Conservation (phyloP, 2,888 invertebrate species). For the Graphium colonna region DNA sequence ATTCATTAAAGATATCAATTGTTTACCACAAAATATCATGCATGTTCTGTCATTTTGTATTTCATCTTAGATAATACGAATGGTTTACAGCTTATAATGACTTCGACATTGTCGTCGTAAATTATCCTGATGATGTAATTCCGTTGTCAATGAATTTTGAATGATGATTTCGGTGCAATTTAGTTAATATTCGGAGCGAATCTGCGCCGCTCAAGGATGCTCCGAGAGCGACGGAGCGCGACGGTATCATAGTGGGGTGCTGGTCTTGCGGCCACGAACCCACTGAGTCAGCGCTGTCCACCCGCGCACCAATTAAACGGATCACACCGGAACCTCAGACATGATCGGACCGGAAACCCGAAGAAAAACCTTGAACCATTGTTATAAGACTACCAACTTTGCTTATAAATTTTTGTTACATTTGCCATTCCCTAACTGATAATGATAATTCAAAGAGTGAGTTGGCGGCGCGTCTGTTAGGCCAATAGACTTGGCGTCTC, state of each 20-base stretch:
- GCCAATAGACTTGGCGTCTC: no score
- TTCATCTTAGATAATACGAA: no score
- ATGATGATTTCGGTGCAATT: slow-evolving; percentile 8
- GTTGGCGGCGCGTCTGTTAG: no score
- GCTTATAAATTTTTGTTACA: slow-evolving; percentile 9
- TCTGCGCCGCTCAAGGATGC: slow-evolving; percentile 55
- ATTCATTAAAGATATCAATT: no score
- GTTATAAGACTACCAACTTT: no score
- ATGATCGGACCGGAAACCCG: slow-evolving; percentile 3
- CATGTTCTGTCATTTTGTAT: no score
- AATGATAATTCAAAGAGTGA: no score
- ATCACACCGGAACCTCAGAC: slow-evolving; percentile 53
- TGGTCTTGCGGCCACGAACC: slow-evolving; percentile 27
- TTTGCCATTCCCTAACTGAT: slow-evolving; percentile 9
- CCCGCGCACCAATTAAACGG: slow-evolving; percentile 52
- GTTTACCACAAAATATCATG: no score
- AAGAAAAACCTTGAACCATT: neutral
- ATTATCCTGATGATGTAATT: no score
- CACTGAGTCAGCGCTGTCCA: slow-evolving; percentile 26
- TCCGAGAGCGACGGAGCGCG: slow-evolving; percentile 39
- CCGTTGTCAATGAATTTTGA: slow-evolving; percentile 7
- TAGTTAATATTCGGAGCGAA: slow-evolving; percentile 45
- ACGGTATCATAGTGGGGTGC: slow-evolving; percentile 30
- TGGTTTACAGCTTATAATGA: no score
- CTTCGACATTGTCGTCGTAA: no score